phyloP scores from a whole-genome alignment of 2,113 vertebrate species.

The Chaetodon trifascialis region DNA sequence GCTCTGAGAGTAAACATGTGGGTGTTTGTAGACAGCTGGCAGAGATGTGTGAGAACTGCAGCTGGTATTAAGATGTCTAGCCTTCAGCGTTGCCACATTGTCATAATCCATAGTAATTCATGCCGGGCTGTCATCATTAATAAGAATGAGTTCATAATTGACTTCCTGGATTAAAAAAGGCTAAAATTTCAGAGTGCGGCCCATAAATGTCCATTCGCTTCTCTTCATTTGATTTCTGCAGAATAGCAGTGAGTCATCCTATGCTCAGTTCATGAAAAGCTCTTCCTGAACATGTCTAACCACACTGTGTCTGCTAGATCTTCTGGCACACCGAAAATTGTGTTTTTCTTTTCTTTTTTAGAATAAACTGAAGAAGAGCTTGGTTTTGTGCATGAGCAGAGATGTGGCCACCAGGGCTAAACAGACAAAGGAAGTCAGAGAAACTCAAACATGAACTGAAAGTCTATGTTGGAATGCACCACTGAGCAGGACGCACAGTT shows the following conservation, averaged over 20 bases:
- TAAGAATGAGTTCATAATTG: slow-evolving; percentile 2
- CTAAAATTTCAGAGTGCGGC: slow-evolving; percentile 3
- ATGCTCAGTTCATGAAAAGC: background rate
- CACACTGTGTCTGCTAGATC: slow-evolving; percentile 1
- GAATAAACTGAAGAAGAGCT: slow-evolving; percentile 4
- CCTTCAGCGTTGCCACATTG: slow-evolving; percentile 42
- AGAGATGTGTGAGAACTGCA: slow-evolving; percentile 37
- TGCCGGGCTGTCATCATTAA: slow-evolving; percentile 6
- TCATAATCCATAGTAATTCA: slow-evolving; percentile 41
- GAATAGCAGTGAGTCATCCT: slow-evolving; percentile 14
- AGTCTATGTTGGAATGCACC: background rate
- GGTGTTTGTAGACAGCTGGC: slow-evolving; percentile 48
- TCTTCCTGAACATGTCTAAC: slow-evolving; percentile 10
- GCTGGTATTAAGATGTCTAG: slow-evolving; percentile 49
- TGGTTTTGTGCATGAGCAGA: slow-evolving; percentile 11
- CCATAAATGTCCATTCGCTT: slow-evolving; percentile 4
- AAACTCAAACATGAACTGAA: background rate
- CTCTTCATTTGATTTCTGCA: background rate
- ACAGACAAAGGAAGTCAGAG: background rate
- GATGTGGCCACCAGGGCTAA: slow-evolving; percentile 4
- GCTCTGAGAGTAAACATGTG: slow-evolving; percentile 46
- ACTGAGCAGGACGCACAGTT: background rate
- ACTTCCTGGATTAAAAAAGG: slow-evolving; percentile 19
- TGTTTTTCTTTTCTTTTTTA: background rate
- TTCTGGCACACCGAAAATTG: background rate